Evolutionary conservation across 2,888 invertebrate genomes (phyloP).

Genomic region (Anaspis maculata): DNA sequence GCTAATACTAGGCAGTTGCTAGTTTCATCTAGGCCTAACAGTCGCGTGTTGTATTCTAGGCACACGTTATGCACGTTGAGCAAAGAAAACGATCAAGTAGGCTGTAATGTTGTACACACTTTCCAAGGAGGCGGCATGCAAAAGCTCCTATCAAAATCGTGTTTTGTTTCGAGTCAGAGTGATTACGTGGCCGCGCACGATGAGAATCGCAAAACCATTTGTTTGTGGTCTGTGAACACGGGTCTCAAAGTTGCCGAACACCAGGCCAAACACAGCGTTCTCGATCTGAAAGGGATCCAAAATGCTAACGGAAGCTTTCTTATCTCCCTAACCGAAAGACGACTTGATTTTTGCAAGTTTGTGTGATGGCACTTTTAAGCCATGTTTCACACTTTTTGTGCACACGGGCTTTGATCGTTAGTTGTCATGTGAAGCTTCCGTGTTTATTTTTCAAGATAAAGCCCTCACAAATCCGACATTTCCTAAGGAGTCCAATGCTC

Average conservation of each 20-base stretch:
- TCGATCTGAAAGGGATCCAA: slow-evolving; percentile 58
- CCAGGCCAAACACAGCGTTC: slow-evolving; percentile 55
- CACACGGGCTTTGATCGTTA: too few species aligned
- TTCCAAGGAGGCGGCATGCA: slow-evolving; percentile 62
- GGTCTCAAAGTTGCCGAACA: slow-evolving; percentile 47
- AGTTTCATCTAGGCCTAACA: slow-evolving; percentile 61
- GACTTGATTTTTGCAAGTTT: slow-evolving; percentile 56
- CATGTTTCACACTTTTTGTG: too few species aligned
- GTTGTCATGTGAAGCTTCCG: too few species aligned
- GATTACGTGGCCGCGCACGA: slow-evolving; percentile 66
- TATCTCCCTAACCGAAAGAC: slow-evolving; percentile 58
- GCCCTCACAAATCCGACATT: too few species aligned
- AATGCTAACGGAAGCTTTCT: slow-evolving; percentile 47
- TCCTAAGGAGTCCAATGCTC: too few species aligned
- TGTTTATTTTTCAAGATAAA: too few species aligned
- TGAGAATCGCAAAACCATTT: slow-evolving; percentile 58
- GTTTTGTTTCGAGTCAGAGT: slow-evolving; percentile 49
- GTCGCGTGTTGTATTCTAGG: slow-evolving; percentile 46
- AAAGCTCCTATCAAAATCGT: slow-evolving; percentile 57
- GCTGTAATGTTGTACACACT: slow-evolving; percentile 50
- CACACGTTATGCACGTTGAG: slow-evolving; percentile 48
- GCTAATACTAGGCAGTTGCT: slow-evolving; percentile 54
- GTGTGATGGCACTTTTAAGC: too few species aligned
- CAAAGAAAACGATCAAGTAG: slow-evolving; percentile 42
- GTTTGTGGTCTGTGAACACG: slow-evolving; percentile 54